Conservation (phyloP, 2,888 invertebrate genomes). For the Drosophila emarginata region DNA sequence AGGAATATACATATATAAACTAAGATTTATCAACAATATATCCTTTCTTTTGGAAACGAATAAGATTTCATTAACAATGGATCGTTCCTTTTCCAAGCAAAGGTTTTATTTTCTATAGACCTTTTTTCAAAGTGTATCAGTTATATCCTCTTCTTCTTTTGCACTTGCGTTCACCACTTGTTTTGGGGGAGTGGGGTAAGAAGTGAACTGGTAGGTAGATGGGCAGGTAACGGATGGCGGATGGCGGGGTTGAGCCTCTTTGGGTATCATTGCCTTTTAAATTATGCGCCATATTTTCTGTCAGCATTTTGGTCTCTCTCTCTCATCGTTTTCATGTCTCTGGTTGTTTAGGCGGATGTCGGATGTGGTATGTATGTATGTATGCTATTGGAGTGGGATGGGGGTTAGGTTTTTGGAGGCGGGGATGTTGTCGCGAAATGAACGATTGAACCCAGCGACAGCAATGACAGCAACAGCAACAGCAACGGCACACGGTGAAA, state of each 20-base stretch:
- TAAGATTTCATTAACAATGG: no score
- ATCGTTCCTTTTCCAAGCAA: not conserved
- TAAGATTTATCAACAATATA: no score
- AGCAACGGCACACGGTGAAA: constrained; percentile 64
- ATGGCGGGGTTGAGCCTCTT: constrained; percentile 8
- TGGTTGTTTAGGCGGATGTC: constrained; percentile 45
- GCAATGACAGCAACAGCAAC: constrained; percentile 36
- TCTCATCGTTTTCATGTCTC: constrained; percentile 25
- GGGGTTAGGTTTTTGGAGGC: constrained; percentile 10
- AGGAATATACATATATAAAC: no score
- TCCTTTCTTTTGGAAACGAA: no score
- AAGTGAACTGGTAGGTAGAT: not conserved
- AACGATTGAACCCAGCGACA: constrained; percentile 68
- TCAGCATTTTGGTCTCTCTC: constrained; percentile 37
- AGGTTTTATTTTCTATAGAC: not conserved
- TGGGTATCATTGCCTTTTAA: constrained; percentile 68
- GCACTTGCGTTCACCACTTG: not conserved
- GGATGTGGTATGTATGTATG: constrained; percentile 42
- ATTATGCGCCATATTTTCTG: constrained; percentile 75
- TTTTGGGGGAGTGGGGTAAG: not conserved
- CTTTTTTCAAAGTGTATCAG: not conserved
- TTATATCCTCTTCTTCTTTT: not conserved
- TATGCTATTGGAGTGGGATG: not conserved
- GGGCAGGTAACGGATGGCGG: not conserved
- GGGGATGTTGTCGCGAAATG: constrained; percentile 57